Percentiles rank a stretch among this genome's conserved stretches.
phyloP scores from a whole-genome alignment of 2,888 invertebrate genomes.

The Polymixis flavicincta region DNA sequence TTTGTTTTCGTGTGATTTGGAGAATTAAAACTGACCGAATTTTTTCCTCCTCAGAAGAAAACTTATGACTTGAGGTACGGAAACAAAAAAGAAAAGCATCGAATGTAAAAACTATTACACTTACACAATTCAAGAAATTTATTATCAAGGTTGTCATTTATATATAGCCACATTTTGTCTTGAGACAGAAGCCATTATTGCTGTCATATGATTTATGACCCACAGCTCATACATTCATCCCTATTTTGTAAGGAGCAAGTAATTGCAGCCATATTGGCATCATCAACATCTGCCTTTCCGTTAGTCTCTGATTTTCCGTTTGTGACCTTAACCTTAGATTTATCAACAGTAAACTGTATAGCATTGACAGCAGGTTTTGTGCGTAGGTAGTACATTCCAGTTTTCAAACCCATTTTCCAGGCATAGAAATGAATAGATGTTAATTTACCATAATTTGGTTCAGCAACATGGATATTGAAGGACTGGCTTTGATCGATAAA shows the following conservation, averaged over 20 bases:
- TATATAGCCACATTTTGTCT: background rate
- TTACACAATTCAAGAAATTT: background rate
- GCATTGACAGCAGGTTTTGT: slow-evolving; percentile 99
- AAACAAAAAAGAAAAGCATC: background rate
- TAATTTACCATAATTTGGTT: slow-evolving; percentile 97
- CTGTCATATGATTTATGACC: slow-evolving; percentile 90
- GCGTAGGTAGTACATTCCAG: slow-evolving; percentile 99
- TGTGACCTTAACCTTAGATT: slow-evolving; percentile 85
- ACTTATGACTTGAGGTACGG: background rate
- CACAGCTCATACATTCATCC: slow-evolving; percentile 96
- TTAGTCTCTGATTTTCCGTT: slow-evolving; percentile 78
- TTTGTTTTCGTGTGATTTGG: background rate
- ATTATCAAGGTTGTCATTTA: background rate
- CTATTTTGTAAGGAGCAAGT: slow-evolving; percentile 96
- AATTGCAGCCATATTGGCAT: slow-evolving; percentile 93
- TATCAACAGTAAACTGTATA: slow-evolving; percentile 99
- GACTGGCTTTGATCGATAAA: slow-evolving; percentile 99
- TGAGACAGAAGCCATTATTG: background rate
- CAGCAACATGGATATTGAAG: slow-evolving; percentile 98
- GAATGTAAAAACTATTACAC: background rate
- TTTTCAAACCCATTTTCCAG: slow-evolving; percentile 99
- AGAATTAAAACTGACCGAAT: background rate
- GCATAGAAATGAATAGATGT: slow-evolving; percentile 99
- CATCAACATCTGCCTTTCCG: slow-evolving; percentile 79
- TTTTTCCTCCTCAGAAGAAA: background rate